phyloP scores from a whole-genome alignment of 1,140 invertebrate species.

The Neelides sp. region DNA sequence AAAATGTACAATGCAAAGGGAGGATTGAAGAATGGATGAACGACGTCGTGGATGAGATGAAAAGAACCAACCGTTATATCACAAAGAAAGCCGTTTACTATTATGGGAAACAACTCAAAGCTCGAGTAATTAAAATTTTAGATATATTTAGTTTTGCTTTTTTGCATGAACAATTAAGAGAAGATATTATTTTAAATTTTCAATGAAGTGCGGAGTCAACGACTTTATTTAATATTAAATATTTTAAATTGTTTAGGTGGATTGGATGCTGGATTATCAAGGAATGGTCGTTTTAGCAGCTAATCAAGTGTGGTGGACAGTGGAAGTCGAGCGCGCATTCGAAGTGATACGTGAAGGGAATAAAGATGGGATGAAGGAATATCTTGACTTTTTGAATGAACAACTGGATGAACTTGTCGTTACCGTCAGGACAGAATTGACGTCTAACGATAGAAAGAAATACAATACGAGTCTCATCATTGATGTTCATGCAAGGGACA shows the following conservation, averaged over 20 bases:
- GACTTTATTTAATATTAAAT: too few relatives aligned
- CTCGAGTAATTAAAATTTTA: constrained; percentile 44
- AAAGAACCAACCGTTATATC: constrained; percentile 62
- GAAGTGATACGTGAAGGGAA: constrained; percentile 53
- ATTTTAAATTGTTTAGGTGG: constrained; percentile 31
- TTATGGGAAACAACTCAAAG: constrained; percentile 58
- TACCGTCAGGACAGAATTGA: constrained; percentile 53
- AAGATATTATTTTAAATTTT: too few relatives aligned
- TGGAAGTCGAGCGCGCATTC: constrained; percentile 80
- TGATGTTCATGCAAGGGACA: constrained; percentile 78
- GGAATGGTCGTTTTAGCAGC: constrained; percentile 74
- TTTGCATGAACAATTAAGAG: too few relatives aligned
- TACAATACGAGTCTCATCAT: constrained; percentile 76
- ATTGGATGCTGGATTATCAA: constrained; percentile 78
- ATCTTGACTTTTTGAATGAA: constrained; percentile 60
- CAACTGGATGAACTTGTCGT: constrained; percentile 74
- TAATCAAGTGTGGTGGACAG: constrained; percentile 87
- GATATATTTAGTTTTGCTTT: too few relatives aligned
- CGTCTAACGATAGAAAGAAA: constrained; percentile 68
- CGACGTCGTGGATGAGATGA: constrained; percentile 66
- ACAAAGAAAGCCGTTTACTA: constrained; percentile 76
- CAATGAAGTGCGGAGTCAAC: too few relatives aligned
- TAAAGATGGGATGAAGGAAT: constrained; percentile 78
- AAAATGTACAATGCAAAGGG: constrained; percentile 46
- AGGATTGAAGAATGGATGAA: constrained; percentile 86